Conservation (phyloP, 2,888 invertebrate species). For the Craniophora ligustri region DNA sequence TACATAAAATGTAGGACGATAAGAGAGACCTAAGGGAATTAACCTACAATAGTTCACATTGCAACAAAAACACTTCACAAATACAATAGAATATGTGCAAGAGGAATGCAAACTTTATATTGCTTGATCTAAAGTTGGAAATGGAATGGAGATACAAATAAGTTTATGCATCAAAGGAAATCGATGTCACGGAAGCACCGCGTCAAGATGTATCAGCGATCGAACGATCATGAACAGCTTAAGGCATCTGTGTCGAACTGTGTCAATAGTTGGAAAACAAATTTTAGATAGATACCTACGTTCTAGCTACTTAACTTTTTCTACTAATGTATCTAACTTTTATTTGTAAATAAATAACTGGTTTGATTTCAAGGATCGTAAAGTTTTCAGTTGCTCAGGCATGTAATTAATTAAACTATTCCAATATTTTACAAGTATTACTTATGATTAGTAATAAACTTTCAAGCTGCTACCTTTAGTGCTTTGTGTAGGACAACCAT, state of each 20-base stretch:
- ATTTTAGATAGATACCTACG: neutral
- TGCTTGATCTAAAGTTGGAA: neutral
- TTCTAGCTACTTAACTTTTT: neutral
- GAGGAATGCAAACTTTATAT: conserved; percentile 15
- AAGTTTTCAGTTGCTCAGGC: too few species aligned
- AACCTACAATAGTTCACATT: conserved; percentile 51
- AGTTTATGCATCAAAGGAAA: conserved; percentile 49
- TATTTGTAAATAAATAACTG: too few species aligned
- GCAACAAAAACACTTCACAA: conserved; percentile 52
- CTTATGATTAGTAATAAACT: too few species aligned
- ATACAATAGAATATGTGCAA: conserved; percentile 21
- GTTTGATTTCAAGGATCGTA: too few species aligned
- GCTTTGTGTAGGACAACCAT: too few species aligned
- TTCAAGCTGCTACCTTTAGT: too few species aligned
- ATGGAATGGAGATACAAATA: conserved; percentile 9
- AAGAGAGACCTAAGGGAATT: conserved; percentile 50
- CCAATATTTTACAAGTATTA: too few species aligned
- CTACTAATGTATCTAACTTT: too few species aligned
- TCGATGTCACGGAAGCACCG: conserved; percentile 49
- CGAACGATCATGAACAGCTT: conserved; percentile 42
- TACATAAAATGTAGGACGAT: conserved; percentile 45
- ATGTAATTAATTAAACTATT: too few species aligned
- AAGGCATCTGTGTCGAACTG: conserved; percentile 20
- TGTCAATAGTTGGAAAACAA: conserved; percentile 39
- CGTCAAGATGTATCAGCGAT: conserved; percentile 39